Conservation (phyloP, 2,113 vertebrate species). For the Narcine bancroftii region DNA sequence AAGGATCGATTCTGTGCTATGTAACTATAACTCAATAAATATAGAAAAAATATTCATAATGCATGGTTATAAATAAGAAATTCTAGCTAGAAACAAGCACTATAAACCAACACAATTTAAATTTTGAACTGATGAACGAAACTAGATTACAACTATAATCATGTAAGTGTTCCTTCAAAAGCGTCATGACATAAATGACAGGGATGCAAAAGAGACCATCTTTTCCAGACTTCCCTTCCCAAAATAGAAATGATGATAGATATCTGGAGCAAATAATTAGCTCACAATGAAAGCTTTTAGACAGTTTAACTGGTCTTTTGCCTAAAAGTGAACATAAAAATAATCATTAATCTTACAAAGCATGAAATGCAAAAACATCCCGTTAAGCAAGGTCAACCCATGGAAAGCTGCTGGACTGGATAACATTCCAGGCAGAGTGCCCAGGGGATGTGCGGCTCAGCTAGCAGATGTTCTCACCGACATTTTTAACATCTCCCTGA, state of each 20-base stretch:
- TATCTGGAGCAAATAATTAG: neutral
- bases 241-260: neutral
- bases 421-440: no score
- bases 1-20: no score
- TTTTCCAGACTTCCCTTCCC: neutral
- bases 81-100: neutral
- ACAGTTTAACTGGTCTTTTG: neutral
- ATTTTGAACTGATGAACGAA: neutral
- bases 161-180: neutral
- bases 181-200: neutral
- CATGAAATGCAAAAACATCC: no score
- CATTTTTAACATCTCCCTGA: no score
- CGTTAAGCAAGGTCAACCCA: no score
- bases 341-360: neutral
- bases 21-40: no score
- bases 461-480: no score
- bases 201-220: neutral
- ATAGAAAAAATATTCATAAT: neutral
- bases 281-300: neutral
- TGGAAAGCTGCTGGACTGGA: no score
- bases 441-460: no score
- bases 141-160: neutral
- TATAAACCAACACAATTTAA: no score
- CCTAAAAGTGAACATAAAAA: neutral
- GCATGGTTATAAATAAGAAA: neutral